Evolutionary conservation across 2,888 invertebrate species (phyloP), one percentile per base, ranked within the genome.

Genomic region (Lithophane leautieri): DNA sequence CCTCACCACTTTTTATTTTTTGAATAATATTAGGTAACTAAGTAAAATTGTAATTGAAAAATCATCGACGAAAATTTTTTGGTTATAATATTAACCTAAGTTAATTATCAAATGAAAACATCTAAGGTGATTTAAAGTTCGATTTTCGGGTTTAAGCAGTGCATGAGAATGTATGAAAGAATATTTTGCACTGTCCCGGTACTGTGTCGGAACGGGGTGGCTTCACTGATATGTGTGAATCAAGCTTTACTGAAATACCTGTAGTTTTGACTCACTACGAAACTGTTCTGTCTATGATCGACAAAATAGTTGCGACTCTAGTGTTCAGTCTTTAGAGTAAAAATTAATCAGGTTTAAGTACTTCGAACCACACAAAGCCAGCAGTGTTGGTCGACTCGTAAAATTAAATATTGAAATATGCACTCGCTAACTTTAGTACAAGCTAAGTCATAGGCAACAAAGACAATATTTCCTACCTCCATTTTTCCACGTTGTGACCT

Each of bases 401-500:
- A 70, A 70, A 56, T 67, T 47, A 52, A 70, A 61, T 52, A 66
- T 54, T 67, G 14, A 50, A 54, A 70, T 68, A 68, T 60, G 61
- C 54, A 60, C 47, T 44, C 6, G 16, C 40, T 34, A 22, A 54
- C 22, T 54, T 60, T 28, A 68, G 47, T 47, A 19, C 44, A 19
- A 47, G 40, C 34, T 19, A 58, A 78, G 4, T 25, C n/a, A 79
- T 25, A 54, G 22, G 22, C 50, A 73, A 81, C 84, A 70, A 81
- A 61, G 52, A 52, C 34, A 73, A 58, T 73, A 79, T 83, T 61
- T 69, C n/a, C n/a, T n/a, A 66, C 69, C 42, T 47, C 25, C 58
- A 67, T 73, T n/a, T 66, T 50, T 71, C 54, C 28, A 25, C 28
- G 56, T 65, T 72, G 44, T 66, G 69, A 83, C 72, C 76, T 83